Evolutionary conservation across 2,113 vertebrate genomes (phyloP).

Genomic region (Catharus fuscescens): DNA sequence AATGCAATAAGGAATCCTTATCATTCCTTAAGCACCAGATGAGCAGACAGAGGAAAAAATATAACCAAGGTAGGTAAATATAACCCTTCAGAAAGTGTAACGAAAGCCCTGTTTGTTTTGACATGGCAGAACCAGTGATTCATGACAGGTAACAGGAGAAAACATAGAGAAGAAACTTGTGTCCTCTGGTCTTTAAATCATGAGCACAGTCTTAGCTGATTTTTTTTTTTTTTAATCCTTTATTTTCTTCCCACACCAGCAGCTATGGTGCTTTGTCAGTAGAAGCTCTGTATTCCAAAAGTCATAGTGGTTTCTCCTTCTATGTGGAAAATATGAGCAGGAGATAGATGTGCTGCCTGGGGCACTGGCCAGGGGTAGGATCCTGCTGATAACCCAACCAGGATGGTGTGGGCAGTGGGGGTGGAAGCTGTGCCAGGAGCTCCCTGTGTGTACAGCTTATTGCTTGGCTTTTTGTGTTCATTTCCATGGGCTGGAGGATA

Average conservation of each 20-base stretch:
- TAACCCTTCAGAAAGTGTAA: not conserved
- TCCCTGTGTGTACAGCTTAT: not conserved
- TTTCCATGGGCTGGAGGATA: not conserved
- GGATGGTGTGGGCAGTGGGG: not conserved
- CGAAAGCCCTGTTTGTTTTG: not conserved
- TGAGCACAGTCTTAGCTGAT: not conserved
- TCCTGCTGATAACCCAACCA: rapidly evolving
- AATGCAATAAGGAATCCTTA: not conserved
- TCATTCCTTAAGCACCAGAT: slow-evolving; percentile 26
- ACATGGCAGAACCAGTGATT: slow-evolving; percentile 1
- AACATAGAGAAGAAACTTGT: not conserved
- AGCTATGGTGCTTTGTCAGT: not conserved
- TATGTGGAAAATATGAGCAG: rapidly evolving
- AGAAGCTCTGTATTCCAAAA: not conserved
- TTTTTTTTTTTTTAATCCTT: no score
- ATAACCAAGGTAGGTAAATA: not conserved
- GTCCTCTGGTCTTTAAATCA: not conserved
- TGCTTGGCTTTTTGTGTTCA: not conserved
- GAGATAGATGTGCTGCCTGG: not conserved
- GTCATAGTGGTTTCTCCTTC: not conserved
- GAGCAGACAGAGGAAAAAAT: not conserved
- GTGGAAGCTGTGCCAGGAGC: not conserved
- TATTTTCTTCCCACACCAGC: not conserved
- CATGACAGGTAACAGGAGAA: not conserved
- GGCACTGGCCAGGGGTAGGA: not conserved